Evolutionary conservation across 2,113 vertebrate genomes (phyloP).

Genomic region (Pithys albifrons): DNA sequence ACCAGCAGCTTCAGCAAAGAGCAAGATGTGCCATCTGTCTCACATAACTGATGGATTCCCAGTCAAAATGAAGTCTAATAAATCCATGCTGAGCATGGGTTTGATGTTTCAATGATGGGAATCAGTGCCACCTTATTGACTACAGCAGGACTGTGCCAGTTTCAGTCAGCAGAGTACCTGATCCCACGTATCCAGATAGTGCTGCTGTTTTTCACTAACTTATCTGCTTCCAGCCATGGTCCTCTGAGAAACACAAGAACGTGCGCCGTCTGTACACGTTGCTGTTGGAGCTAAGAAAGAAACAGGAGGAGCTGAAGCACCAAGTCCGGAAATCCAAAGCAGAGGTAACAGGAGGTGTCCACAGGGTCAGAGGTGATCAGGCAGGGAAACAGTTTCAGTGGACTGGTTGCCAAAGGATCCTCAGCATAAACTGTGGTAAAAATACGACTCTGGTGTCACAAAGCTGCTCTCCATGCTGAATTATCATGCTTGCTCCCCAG

Average conservation of each 20-base stretch:
- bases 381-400: not conserved
- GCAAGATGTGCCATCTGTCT: not conserved
- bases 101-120: not conserved
- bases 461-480: not conserved
- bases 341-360: slow-evolving; percentile 74
- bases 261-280: slow-evolving; percentile 71
- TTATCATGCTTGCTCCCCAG: not conserved
- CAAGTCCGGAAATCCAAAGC: slow-evolving; percentile 73
- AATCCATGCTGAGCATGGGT: not conserved
- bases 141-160: not conserved
- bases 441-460: not conserved
- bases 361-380: not conserved
- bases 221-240: slow-evolving; percentile 77
- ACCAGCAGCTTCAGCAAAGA: not conserved
- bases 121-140: not conserved
- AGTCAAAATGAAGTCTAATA: not conserved
- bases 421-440: not conserved
- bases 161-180: not conserved
- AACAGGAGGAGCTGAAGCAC: slow-evolving; percentile 66
- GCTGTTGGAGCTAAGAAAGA: slow-evolving; percentile 70
- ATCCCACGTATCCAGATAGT: rapidly evolving
- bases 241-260: slow-evolving; percentile 61
- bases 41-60: not conserved
- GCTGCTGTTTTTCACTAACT: not conserved
- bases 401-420: not conserved